Evolutionary conservation across 1,140 invertebrate genomes (phyloP), one percentile per base, ranked within the genome.

Genomic region (Anastatus disparis): DNA sequence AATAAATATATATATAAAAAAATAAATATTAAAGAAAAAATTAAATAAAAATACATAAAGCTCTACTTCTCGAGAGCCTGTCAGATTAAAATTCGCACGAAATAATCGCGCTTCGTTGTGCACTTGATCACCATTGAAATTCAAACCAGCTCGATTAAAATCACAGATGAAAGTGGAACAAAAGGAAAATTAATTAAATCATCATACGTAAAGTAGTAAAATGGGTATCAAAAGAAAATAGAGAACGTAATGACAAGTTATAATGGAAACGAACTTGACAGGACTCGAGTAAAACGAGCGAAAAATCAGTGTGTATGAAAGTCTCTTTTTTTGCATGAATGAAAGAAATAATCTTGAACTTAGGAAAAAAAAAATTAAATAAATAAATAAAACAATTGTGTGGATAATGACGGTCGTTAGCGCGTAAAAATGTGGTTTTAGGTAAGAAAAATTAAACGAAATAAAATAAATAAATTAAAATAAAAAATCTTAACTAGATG

Each of bases 31-130:
- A 26, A 64, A 52, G 24, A 52, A 38, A 38, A 31, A 63, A 50
- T 44, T 61, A 61, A 35, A 44, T 55, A 70, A 46, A 55, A 27
- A 70, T 63, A 63, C 58, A 70, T 64, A 24, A 31, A 8, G 68
- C 48, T 70, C 50, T 9, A 55, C 27, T 63, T 70, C 38, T 64
- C 52, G 61, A 63, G 61, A 64, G 68, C 52, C 61, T 64, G 68
- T 70, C 68, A 58, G 64, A 70, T 46, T 63, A 48, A 64, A 40
- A 58, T 13, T 50, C 59, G 64, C 61, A 26, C 4, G 10, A 35
- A 63, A 56, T 35, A 31, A 70, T 44, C 40, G 59, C 59, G 68
- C 68, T 63, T 62, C 42, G 48, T 62, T 70, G 56, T 42, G 58
- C 55, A 62, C 58, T 61, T 15, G 46, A 61, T 62, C 46, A 62